These are phyloP conservation scores for Falco berigora DNA, from an alignment of 2,797 vertebrate genomes.

Conservation along the genomic window DNA sequence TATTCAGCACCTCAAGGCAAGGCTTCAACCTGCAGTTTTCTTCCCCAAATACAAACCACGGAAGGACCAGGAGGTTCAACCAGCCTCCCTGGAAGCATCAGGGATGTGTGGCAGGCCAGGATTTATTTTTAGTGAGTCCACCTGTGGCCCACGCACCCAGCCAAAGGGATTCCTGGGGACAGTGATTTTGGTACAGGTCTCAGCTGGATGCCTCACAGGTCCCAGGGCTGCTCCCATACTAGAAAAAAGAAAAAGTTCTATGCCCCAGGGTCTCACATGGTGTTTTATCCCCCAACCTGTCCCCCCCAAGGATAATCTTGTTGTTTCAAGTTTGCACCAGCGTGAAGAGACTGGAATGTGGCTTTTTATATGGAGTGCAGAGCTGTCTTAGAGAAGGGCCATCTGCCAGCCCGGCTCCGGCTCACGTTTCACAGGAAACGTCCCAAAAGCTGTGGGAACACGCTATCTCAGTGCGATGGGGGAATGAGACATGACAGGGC, in stretches of 20 bases:
- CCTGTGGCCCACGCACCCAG: no score
- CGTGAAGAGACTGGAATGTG: slow-evolving; percentile 26
- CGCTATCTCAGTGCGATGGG: rapidly evolving
- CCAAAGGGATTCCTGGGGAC: not conserved
- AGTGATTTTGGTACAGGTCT: not conserved
- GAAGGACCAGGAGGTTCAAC: not conserved
- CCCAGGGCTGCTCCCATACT: not conserved
- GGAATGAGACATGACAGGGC: not conserved
- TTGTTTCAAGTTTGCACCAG: slow-evolving; percentile 2
- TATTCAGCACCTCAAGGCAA: rapidly evolving
- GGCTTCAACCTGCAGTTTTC: not conserved
- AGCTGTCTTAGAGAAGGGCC: not conserved
- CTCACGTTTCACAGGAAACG: not conserved
- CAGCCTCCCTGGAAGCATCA: not conserved
- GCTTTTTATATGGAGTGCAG: not conserved
- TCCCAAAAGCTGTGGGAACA: not conserved
- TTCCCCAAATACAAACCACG: not conserved
- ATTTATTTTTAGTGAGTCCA: not conserved
- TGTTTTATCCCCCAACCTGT: not conserved
- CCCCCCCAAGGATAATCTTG: not conserved
- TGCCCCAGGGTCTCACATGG: rapidly evolving
- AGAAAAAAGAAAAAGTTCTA: not conserved
- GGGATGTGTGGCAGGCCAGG: not conserved
- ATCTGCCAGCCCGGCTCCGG: not conserved
- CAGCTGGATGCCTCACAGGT: not conserved